Evolutionary conservation across 2,113 vertebrate genomes (phyloP).

Genomic region (Ciconia boyciana): DNA sequence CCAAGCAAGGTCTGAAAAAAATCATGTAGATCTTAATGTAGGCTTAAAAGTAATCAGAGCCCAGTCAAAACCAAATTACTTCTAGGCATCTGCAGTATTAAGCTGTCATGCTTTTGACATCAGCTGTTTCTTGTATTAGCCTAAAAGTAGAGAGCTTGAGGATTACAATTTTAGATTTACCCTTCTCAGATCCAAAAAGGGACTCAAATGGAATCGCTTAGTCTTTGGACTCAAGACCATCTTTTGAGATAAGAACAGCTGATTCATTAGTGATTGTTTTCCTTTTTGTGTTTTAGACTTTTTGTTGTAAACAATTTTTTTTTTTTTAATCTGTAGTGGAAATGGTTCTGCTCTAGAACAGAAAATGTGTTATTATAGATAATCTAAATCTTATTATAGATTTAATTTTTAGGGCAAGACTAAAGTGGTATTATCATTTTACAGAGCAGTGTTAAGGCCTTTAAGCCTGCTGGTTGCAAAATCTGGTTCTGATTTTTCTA

Average conservation of each 20-base stretch:
- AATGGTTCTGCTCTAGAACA: not conserved
- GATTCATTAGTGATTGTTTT: not conserved
- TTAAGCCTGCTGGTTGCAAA: not conserved
- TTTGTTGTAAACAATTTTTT: not conserved
- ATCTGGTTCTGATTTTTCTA: not conserved
- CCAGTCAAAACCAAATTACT: not conserved
- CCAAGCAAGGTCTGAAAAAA: not conserved
- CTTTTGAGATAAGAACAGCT: not conserved
- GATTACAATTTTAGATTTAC: not conserved
- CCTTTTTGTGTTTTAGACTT: not conserved
- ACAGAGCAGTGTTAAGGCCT: not conserved
- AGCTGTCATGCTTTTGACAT: not conserved
- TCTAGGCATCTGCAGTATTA: not conserved
- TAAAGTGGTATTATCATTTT: not conserved
- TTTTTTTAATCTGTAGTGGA: not conserved
- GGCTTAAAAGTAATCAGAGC: not conserved
- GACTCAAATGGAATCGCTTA: not conserved
- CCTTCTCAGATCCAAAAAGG: not conserved
- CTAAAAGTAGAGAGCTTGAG: not conserved
- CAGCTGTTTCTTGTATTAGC: not conserved
- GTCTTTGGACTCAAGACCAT: not conserved
- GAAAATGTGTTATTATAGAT: not conserved
- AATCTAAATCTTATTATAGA: not conserved
- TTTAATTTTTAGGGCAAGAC: not conserved
- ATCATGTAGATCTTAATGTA: not conserved